A percentile compares a stretch with the other conserved stretches of the same genome.
Evolutionary conservation across 2,113 vertebrate genomes (phyloP).

Genomic region (Ranitomeya imitator): DNA sequence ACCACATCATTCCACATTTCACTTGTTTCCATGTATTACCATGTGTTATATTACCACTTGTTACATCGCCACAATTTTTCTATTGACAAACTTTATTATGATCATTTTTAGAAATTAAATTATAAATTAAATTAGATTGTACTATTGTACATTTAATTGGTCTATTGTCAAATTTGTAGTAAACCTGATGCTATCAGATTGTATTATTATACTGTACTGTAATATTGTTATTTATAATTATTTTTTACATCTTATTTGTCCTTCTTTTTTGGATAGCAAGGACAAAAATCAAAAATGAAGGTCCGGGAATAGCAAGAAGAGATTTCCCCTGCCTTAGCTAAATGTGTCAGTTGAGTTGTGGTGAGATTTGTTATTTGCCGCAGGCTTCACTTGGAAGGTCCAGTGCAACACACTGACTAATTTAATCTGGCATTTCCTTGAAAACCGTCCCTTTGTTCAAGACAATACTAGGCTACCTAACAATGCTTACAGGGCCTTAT

Average conservation of each 20-base stretch:
- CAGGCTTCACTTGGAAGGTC: slow-evolving; percentile 33
- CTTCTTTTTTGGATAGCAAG: slow-evolving; percentile 40
- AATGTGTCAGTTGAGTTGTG: slow-evolving; percentile 48
- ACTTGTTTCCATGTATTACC: too few relatives aligned
- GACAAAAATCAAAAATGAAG: slow-evolving; percentile 1
- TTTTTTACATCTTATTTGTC: slow-evolving; percentile 43
- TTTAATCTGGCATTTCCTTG: slow-evolving; percentile 54
- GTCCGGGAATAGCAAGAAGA: slow-evolving; percentile 25
- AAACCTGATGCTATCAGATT: not conserved
- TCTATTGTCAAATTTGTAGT: not conserved
- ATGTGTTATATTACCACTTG: too few relatives aligned
- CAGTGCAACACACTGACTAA: slow-evolving; percentile 30
- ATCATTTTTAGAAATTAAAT: not conserved
- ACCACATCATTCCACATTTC: too few relatives aligned
- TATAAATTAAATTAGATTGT: not conserved
- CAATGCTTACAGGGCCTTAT: slow-evolving; percentile 23
- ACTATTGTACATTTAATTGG: too few relatives aligned
- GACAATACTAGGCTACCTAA: slow-evolving; percentile 36
- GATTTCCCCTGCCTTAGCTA: slow-evolving; percentile 31
- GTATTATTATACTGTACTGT: not conserved
- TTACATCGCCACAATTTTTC: not conserved
- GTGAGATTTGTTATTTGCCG: slow-evolving; percentile 43
- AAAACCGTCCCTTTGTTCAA: slow-evolving; percentile 47
- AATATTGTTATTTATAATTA: not conserved
- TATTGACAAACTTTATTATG: not conserved